phyloP scores from a whole-genome alignment of 2,113 vertebrate species.

The Uria aalge region DNA sequence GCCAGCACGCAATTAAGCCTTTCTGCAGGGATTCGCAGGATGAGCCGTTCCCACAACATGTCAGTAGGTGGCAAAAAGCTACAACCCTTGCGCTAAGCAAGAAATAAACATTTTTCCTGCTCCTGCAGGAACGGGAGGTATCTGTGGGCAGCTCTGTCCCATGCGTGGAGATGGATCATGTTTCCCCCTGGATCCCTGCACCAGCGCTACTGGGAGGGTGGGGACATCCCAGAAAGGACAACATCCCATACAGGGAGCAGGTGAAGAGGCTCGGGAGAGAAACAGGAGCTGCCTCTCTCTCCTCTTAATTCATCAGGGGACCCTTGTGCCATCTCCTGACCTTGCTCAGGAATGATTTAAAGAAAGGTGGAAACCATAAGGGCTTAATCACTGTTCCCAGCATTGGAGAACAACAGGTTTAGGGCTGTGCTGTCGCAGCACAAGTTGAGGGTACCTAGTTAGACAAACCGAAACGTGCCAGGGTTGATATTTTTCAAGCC shows the following conservation, averaged over 20 bases:
- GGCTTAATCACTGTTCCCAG: background rate
- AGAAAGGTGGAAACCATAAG: background rate
- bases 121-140: background rate
- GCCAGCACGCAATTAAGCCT: background rate
- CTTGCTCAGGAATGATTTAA: background rate
- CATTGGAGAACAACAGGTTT: background rate
- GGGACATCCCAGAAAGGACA: background rate
- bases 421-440: background rate
- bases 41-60: slow-evolving; percentile 22
- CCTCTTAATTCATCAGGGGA: background rate
- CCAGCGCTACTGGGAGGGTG: background rate
- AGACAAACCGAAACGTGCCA: background rate
- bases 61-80: slow-evolving; percentile 68
- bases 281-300: background rate
- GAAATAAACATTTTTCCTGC: background rate
- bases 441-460: background rate
- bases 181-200: background rate
- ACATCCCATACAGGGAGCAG: fast-evolving
- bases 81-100: background rate
- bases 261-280: background rate
- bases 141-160: background rate
- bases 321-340: background rate
- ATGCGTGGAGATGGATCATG: fast-evolving
- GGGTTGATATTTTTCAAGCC: background rate
- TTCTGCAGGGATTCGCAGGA: background rate